phyloP scores from a whole-genome alignment of 2,888 invertebrate genomes.

The Atrina japonica region DNA sequence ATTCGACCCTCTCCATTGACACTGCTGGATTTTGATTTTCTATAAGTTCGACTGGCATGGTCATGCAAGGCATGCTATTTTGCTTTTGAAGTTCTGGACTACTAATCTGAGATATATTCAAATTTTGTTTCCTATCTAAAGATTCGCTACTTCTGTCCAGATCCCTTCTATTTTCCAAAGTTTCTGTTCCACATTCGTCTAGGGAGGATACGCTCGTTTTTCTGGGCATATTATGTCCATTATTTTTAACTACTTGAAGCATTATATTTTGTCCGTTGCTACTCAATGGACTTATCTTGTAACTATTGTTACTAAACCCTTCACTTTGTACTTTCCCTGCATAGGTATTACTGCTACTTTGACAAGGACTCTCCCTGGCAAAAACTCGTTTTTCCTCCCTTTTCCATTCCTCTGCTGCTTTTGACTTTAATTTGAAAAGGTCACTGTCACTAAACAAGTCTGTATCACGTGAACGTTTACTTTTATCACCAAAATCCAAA shows the following conservation, averaged over 20 bases:
- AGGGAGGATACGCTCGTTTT: conserved; percentile 38
- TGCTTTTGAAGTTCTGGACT: conserved; percentile 58
- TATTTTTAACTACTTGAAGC: background rate
- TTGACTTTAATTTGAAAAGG: background rate
- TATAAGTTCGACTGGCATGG: conserved; percentile 35
- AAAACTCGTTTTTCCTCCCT: background rate
- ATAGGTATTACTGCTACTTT: background rate
- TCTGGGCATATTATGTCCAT: conserved; percentile 8
- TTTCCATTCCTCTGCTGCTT: background rate
- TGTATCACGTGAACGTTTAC: too few relatives aligned
- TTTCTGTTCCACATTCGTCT: conserved; percentile 26
- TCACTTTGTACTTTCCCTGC: background rate
- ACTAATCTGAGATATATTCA: conserved; percentile 23
- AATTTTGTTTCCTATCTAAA: conserved; percentile 11
- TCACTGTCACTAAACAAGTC: background rate
- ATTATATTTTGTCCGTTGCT: background rate
- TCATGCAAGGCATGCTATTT: conserved; percentile 56
- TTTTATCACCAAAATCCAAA: conserved; percentile 47
- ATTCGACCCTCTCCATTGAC: conserved; percentile 14
- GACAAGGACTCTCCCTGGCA: background rate
- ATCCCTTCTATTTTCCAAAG: conserved; percentile 6
- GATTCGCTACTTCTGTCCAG: conserved; percentile 30
- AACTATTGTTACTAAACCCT: background rate
- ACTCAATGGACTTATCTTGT: background rate
- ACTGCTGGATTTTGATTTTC: background rate